Evolutionary conservation across 2,113 vertebrate species (phyloP).

Genomic region (Clarias macrocephalus): DNA sequence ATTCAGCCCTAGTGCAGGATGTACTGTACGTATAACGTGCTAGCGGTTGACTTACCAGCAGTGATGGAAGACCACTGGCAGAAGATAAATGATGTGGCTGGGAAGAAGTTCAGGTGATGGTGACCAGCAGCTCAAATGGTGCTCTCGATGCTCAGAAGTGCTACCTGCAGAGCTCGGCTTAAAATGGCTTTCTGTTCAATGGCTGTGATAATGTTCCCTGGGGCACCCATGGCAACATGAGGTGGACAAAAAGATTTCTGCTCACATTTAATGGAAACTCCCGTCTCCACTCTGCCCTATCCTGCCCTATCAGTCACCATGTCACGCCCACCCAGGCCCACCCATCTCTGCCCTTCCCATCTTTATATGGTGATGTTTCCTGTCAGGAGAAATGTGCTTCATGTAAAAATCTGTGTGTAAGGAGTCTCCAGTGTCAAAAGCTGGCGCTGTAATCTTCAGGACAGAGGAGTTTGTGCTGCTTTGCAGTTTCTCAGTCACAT

Average conservation of each 20-base stretch:
- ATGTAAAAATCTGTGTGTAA: background rate
- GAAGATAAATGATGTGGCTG: background rate
- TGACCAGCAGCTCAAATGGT: background rate
- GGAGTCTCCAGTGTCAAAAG: background rate
- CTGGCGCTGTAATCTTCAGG: background rate
- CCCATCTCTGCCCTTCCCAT: background rate
- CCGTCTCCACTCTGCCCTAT: background rate
- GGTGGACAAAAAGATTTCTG: background rate
- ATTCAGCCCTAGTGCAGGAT: background rate
- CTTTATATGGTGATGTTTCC: background rate
- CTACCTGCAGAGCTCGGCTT: background rate
- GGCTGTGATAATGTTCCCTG: background rate
- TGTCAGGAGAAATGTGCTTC: background rate
- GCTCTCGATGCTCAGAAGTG: background rate
- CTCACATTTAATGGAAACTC: background rate
- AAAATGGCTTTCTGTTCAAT: background rate
- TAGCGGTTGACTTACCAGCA: background rate
- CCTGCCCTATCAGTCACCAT: background rate
- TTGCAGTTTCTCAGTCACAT: no score
- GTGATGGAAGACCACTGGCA: background rate
- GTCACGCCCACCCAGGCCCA: background rate
- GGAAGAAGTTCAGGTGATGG: background rate
- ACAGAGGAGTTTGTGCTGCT: background rate
- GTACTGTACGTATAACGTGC: background rate
- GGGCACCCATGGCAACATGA: background rate